These are phyloP conservation scores for Petrocephalus microphthalmus DNA, from an alignment of 2,113 vertebrate species.

Conservation along the genomic window DNA sequence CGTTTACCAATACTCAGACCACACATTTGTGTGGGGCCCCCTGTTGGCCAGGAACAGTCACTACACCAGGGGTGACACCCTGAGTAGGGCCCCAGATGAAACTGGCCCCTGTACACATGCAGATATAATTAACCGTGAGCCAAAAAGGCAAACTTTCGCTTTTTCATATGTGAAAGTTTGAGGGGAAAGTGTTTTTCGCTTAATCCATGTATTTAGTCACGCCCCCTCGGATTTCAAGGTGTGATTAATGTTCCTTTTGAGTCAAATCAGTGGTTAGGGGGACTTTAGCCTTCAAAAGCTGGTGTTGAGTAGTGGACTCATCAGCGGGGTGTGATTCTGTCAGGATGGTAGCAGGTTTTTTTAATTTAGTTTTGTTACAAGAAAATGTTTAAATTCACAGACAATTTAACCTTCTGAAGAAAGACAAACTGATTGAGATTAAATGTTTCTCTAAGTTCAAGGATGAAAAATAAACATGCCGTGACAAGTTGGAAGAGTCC, in stretches of 20 bases:
- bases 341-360: not conserved
- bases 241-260: conserved; percentile 29
- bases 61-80: not conserved
- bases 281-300: conserved; percentile 35
- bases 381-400: not conserved
- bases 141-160: not conserved
- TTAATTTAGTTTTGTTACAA: not conserved
- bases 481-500: not conserved
- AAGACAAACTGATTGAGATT: not conserved
- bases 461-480: not conserved
- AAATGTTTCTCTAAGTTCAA: not conserved
- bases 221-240: conserved; percentile 54
- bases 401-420: not conserved
- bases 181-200: conserved; percentile 37
- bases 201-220: conserved; percentile 56
- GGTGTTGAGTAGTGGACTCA: conserved; percentile 40
- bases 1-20: not conserved
- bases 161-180: conserved; percentile 30
- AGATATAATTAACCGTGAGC: not conserved
- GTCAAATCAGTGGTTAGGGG: conserved; percentile 31
- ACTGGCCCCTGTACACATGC: not conserved
- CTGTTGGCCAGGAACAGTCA: not conserved
- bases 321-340: conserved; percentile 1
- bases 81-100: not conserved
- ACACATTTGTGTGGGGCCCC: not conserved